Conservation (phyloP, 2,113 vertebrate genomes). For the Corythaeola cristata region DNA sequence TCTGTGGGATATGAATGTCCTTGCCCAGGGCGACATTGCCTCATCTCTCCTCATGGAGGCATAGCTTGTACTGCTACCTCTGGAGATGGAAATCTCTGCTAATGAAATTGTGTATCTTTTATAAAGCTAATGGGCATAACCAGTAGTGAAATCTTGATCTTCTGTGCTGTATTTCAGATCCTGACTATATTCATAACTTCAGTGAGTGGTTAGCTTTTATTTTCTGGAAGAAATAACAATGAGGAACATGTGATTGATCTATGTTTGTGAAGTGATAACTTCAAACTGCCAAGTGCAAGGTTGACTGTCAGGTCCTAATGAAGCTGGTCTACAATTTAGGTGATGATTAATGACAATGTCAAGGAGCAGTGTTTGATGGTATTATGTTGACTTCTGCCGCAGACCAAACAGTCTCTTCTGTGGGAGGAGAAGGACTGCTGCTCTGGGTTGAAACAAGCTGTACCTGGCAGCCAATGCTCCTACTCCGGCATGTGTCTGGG, state of each 20-base stretch:
- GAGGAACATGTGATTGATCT: background rate
- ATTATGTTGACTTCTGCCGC: background rate
- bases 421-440: background rate
- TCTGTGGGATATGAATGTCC: background rate
- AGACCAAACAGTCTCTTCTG: background rate
- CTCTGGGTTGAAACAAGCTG: background rate
- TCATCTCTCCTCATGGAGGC: background rate
- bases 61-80: background rate
- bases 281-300: background rate
- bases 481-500: rapidly evolving
- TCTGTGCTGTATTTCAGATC: background rate
- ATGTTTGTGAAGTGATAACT: background rate
- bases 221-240: background rate
- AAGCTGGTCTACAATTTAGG: background rate
- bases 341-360: background rate
- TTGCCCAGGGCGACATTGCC: background rate
- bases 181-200: background rate
- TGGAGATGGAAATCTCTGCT: background rate
- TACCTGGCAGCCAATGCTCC: background rate
- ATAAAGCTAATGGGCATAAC: background rate
- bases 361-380: background rate
- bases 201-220: background rate
- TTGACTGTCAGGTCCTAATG: background rate
- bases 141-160: background rate
- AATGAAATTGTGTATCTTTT: background rate